phyloP scores from a whole-genome alignment of 2,113 vertebrate species.

The rat (Rattus norvegicus) region GRCr8 NC_086021.1:122422001-122422500 shows the following conservation, averaged over 20 bases:
- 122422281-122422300: constrained; percentile 64
- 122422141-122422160: neutral
- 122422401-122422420: constrained; percentile 83
- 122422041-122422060: neutral
- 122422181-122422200: constrained; percentile 67
- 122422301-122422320: constrained; percentile 77
- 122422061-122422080: neutral
- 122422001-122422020: neutral
- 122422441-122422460: constrained; percentile 90
- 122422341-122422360: constrained; percentile 78
- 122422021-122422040: constrained; percentile 1
- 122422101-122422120: neutral
- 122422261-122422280: constrained; percentile 66
- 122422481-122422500: constrained; percentile 91
- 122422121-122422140: neutral
- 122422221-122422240: constrained; percentile 60
- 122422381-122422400: constrained; percentile 84
- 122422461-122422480: constrained; percentile 88
- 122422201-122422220: constrained; percentile 46
- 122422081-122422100: neutral
- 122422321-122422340: constrained; percentile 78
- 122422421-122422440: constrained; percentile 86
- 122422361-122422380: constrained; percentile 78
- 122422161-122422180: constrained; percentile 64
- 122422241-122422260: constrained; percentile 70